Base-by-base conservation (phyloP, 1,140 invertebrate genomes). In the Schmidtea mediterranea region DNA sequence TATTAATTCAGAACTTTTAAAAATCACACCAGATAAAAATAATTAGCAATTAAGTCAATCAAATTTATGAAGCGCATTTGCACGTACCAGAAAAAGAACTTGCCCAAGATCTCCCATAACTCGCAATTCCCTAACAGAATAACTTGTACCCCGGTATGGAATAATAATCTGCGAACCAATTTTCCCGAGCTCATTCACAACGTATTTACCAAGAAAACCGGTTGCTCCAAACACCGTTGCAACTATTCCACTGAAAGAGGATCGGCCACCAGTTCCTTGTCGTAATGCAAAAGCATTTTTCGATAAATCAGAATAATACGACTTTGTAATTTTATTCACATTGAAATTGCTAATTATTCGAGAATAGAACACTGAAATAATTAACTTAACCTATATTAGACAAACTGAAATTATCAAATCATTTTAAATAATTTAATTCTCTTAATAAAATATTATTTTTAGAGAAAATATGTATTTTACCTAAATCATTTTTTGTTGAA, bases 231-330 rank as follows among this genome's bases (percentile, higher is more conserved):
- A 97, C 1, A 98, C 76, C 13, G 90, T 97, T 8, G 80, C 84
- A 2, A 95, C 82, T 51, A 81, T 74, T 0, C 92, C 90, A 69
- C 79, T 95, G 59, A 95, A 97, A 57, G 83, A 90, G 53, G 79
- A 80, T 19, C 90, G 75, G 32, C 87, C 87, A 32, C 87, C 87
- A 37, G 80, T 82, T 18, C 86, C 87, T 19, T 41, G 12, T 19
- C 19, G 12, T 19, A 41, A 15, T 41, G n/a, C n/a, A n/a, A n/a
- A n/a, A n/a, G n/a, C n/a, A n/a, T n/a, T n/a, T n/a, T n/a, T n/a
- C n/a, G n/a, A n/a, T n/a, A n/a, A n/a, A n/a, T n/a, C n/a, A n/a
- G n/a, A n/a, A n/a, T n/a, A n/a, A n/a, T n/a, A n/a, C n/a, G n/a
- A n/a, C n/a, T n/a, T n/a, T n/a, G n/a, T n/a, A n/a, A n/a, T n/a